Base-by-base conservation (phyloP, 35 echinoderm and acorn worm genomes). In the Lytechinus variegatus region DNA sequence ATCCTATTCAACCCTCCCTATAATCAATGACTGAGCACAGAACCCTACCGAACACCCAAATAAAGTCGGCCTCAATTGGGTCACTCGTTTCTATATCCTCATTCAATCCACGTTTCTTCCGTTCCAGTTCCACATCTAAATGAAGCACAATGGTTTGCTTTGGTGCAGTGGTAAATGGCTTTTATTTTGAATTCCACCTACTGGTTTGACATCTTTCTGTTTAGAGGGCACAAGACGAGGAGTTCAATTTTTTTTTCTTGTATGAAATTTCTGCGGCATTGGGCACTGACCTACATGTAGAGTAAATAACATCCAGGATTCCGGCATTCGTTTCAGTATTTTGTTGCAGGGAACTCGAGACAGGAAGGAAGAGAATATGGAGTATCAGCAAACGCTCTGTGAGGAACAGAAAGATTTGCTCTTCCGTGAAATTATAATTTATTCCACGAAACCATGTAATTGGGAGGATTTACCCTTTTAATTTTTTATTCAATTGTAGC, bases 101-200 rank as follows among this genome's bases (percentile, higher is more conserved):
- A 90, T 90, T 90, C 88, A 10, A 14, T 44, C 29, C 88, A 54
- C 52, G 88, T 21, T 52, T 54, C 52, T 90, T 21, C 88, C 88
- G 88, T 90, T 90, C 88, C 88, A 90, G 88, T 90, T 90, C 28
- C 27, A 52, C 4, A 52, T 90, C 88, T 90, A 90, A 33, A 90
- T 33, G 88, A 28, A 90, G 88, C 88, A 44, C 88, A 79, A 79
- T n/a, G 66, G 66, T n/a, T 16, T 19, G 66, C 66, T 24, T 79
- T 4, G 16, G 8, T 9, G 16, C 57, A 60, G 57, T 7, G 6
- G 66, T 79, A 8, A 79, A 79, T 16, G 66, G 3, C 14, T 79
- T 79, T 79, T 79, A 19, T 79, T 79, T 24, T 24, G 56, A 79
- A 24, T 24, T 79, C 12, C 21, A 60, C 57, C 33, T 60, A 12